Base-by-base conservation (phyloP, 2,113 vertebrate species). In the Gallinago jamesoni region DNA sequence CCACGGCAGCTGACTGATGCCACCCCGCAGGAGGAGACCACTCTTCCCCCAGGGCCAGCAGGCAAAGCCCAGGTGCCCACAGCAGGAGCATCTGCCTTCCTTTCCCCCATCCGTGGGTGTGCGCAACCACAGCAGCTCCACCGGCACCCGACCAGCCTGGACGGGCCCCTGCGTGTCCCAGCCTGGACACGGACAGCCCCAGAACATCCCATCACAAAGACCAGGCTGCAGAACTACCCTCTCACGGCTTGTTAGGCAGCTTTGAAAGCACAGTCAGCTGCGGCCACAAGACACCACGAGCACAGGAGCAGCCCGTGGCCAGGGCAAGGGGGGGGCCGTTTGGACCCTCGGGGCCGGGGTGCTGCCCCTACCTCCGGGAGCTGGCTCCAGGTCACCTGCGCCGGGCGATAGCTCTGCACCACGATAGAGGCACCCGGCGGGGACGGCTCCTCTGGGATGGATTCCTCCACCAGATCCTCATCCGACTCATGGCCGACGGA, bases 331-430 rank as follows among this genome's bases (percentile, higher is more conserved):
- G 2, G 9, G 41, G 41, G 21, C 14, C 3, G 7, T 30, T 8
- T 0, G 43, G 56, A 27, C 4, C 31, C 77, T 8, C 2, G 0
- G 1, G 45, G 55, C 47, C 48, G 23, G 8, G 45, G 25, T 60
- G 68, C 2, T 11, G 63, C 3, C 48, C 94, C 83, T 90, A 99
- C 99, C 99, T 99, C 98, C 0, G 98, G 99, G 25, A 99, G 98
- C 93, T 99, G 99, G 97, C 99, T 99, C 99, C 99, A 99, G 81
- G 98, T 99, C 52, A 99, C 91, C 84, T 99, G 99, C 0, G 96
- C 97, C 0, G 98, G 98, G 48, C 98, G 98, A 92, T 99, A 99
- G 97, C 79, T 99, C 97, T 98, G 98, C 87, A 99, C 98, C 96
- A 99, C 98, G 2, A 99, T 99, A 41, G 94, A 53, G 9, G 98